Base-by-base conservation (phyloP, 2,113 vertebrate genomes). In the Paradisaea rubra region DNA sequence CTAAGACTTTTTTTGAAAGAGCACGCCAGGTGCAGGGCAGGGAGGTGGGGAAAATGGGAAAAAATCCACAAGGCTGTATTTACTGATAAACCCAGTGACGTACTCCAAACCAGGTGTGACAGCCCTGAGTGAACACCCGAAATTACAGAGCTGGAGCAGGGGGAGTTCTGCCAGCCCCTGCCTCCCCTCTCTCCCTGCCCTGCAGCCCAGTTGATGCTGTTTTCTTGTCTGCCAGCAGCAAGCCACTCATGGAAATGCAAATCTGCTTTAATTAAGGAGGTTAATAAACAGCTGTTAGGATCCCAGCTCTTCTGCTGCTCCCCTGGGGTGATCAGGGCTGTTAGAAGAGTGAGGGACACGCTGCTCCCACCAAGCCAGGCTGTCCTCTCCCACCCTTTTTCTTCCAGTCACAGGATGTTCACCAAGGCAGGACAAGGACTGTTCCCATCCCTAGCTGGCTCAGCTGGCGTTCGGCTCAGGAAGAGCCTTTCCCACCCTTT, bases 241-340 rank as follows among this genome's bases (percentile, higher is more conserved):
- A 98, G 95, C 95, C 94, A 69, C 97, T 98, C 97, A 94, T 97
- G 97, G 98, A 98, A 98, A 98, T 98, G 98, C 98, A 98, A 98
- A 99, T 98, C 97, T 97, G 95, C 98, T 98, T 98, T 98, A 98
- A 99, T 98, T 98, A 98, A 96, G 96, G 98, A 97, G 96, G 96
- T 97, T 98, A 98, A 98, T 98, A 98, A 98, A 98, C 97, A 98
- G 97, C 98, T 98, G 98, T 98, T 98, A 98, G 94, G 97, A 98
- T 97, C 97, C 94, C 92, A 81, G 92, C 77, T 49, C 86, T 92
- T 92, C 79, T 52, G 89, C 82, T 85, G 79, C 89, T 95, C 89
- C 68, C 68, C 42, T 31, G n/a, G 83, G 88, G 71, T 89, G 68
- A 82, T 69, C 65, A 31, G 25, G 39, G 49, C 53, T 81, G 31